Base-by-base conservation (phyloP, 2,797 vertebrate genomes). In the Apogon talboti region DNA sequence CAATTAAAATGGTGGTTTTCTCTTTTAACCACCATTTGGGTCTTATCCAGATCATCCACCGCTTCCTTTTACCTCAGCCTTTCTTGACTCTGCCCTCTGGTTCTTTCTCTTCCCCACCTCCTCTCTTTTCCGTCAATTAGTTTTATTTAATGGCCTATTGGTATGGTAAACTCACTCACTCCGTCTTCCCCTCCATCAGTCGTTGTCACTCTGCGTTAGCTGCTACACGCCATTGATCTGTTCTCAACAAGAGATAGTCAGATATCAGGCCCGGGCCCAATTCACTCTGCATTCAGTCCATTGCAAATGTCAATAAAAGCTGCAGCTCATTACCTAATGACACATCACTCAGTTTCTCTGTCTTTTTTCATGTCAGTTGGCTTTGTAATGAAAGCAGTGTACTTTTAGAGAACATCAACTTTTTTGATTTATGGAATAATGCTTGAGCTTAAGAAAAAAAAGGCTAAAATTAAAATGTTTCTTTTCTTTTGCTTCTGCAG, bases 151-250 rank as follows among this genome's bases (percentile, higher is more conserved):
- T 79, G 79, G 71, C 68, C 87, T 85, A 85, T 89, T 84, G 83
- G 79, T 68, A 54, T 46, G 48, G 67, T 71, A 45, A 74, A 48
- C 67, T 46, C 66, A 41, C 56, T 44, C 56, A 51, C 43, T 41
- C 57, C 24, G 40, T 46, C 44, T 56, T 48, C 18, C 42, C 40
- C 60, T 57, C 79, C 81, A 87, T 89, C 75, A 83, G 83, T 84
- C 66, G 79, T 85, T 90, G 87, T 90, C 89, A 87, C 79, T 90
- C 84, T 81, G 75, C 1, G 79, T 90, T 89, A 87, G 84, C 65
- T 8, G 54, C 70, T 88, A 86, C 88, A 89, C 64, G 61, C 63
- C 80, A 90, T 90, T 83, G 89, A 92, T 88, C 82, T 44, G 57
- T 64, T 76, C 85, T 85, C 85, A 87, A 86, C 85, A 82, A 87